These are phyloP conservation scores for Calliphora vicina DNA, from an alignment of 1,140 invertebrate species.

Conservation along the genomic window DNA sequence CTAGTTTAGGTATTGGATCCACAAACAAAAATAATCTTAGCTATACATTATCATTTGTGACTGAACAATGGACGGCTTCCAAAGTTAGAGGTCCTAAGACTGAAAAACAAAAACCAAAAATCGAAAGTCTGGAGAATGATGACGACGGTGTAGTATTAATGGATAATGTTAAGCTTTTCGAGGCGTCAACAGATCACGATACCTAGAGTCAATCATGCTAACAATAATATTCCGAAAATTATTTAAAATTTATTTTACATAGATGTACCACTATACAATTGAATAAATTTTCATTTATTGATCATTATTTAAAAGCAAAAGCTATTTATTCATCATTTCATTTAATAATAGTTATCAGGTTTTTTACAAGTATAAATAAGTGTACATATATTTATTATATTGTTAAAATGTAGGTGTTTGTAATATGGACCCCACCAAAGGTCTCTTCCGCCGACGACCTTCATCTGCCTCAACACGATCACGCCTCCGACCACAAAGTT, in stretches of 20 bases:
- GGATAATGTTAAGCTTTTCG: not conserved
- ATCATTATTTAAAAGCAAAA: not conserved
- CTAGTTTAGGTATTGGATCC: not conserved
- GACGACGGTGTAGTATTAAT: not conserved
- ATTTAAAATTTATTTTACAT: too few species aligned
- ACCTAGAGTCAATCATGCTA: not conserved
- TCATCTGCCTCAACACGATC: conserved; percentile 51
- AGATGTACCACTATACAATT: too few species aligned
- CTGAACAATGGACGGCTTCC: conserved; percentile 45
- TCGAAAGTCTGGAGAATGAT: not conserved
- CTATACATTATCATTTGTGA: conserved; percentile 47
- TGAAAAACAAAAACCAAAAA: conserved; percentile 2
- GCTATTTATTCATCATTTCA: not conserved
- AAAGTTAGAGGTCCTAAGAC: not conserved
- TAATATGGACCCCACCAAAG: conserved; percentile 66
- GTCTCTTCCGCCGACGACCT: conserved; percentile 65
- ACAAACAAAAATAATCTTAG: conserved; percentile 15
- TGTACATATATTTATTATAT: not conserved
- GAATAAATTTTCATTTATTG: not conserved
- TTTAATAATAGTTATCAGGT: not conserved
- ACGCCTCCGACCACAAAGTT: conserved; percentile 50
- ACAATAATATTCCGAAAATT: too few species aligned
- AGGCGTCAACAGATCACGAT: not conserved
- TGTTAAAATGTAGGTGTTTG: conserved; percentile 51
- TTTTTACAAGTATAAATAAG: too few species aligned